A percentile compares a stretch with the other conserved stretches of the same genome.
These are phyloP conservation scores for Patella ulyssiponensis DNA, from an alignment of 2,888 invertebrate species.

Conservation along the genomic window DNA sequence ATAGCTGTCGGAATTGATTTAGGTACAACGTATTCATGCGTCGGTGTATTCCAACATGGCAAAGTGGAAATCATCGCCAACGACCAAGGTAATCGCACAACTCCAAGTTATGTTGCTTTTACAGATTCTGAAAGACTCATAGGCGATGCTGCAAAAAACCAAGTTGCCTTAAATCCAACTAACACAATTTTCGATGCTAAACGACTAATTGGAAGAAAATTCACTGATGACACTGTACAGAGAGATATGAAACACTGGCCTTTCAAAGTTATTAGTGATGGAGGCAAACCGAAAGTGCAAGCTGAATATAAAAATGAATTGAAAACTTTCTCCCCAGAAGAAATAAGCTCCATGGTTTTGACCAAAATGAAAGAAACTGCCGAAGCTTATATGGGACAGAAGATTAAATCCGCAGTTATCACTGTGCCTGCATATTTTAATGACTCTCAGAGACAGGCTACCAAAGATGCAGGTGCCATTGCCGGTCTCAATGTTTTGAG, in stretches of 20 bases:
- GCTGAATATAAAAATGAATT: constrained; percentile 81
- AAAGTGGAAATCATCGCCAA: constrained; percentile 74
- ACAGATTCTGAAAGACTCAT: constrained; percentile 74
- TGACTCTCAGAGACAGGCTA: constrained; percentile 77
- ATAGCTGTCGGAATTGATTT: constrained; percentile 86
- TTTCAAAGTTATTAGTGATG: constrained; percentile 53
- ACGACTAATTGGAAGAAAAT: constrained; percentile 62
- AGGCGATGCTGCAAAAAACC: constrained; percentile 74
- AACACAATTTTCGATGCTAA: constrained; percentile 78
- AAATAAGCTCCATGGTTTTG: constrained; percentile 91
- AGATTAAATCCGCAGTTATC: constrained; percentile 64
- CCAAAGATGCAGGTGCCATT: constrained; percentile 73
- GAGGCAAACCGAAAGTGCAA: constrained; percentile 61
- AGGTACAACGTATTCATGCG: constrained; percentile 84
- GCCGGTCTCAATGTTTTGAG: constrained; percentile 73
- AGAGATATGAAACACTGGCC: constrained; percentile 66
- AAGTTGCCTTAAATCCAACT: constrained; percentile 79
- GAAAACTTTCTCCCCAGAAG: constrained; percentile 90
- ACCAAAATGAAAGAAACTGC: constrained; percentile 85
- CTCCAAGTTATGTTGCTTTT: constrained; percentile 82
- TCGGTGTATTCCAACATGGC: constrained; percentile 70
- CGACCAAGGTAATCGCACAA: constrained; percentile 79
- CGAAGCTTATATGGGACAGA: constrained; percentile 77
- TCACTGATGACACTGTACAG: constrained; percentile 56
- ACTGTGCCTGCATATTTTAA: constrained; percentile 72